These are phyloP conservation scores for Cottoperca gobio DNA, from an alignment of 2,797 vertebrate genomes.

Conservation along the genomic window DNA sequence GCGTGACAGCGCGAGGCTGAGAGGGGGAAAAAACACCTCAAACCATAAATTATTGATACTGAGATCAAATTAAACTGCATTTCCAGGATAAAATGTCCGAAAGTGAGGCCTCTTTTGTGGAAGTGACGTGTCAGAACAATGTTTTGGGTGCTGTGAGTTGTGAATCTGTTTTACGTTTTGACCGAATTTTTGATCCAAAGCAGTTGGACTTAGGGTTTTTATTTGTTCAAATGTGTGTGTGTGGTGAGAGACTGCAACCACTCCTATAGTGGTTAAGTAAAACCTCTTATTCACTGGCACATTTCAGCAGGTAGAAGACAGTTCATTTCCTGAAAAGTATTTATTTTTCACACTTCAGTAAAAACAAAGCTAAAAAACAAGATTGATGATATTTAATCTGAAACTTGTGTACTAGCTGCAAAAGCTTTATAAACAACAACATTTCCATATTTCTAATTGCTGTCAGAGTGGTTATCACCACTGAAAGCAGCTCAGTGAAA, in stretches of 20 bases:
- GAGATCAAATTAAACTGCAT: slow-evolving; percentile 49
- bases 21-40: slow-evolving; percentile 17
- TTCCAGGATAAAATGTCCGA: slow-evolving; percentile 28
- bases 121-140: slow-evolving; percentile 13
- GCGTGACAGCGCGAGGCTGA: slow-evolving; percentile 31
- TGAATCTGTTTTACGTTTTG: slow-evolving; percentile 17
- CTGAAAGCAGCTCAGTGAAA: slow-evolving; percentile 21
- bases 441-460: slow-evolving; percentile 41
- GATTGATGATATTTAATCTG: slow-evolving; percentile 11
- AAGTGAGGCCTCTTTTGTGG: slow-evolving; percentile 21
- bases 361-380: not conserved
- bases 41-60: slow-evolving; percentile 56
- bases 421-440: slow-evolving; percentile 21
- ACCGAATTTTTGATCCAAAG: not conserved
- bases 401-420: not conserved
- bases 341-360: slow-evolving; percentile 17
- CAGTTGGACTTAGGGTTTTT: no score
- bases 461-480: slow-evolving; percentile 40
- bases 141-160: slow-evolving; percentile 27
- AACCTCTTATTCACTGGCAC: slow-evolving; percentile 1
- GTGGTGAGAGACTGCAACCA: not conserved
- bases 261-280: no score
- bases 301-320: slow-evolving; percentile 3
- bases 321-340: slow-evolving; percentile 44
- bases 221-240: no score